Evolutionary conservation across 2,888 invertebrate species (phyloP).

Genomic region (Microplitis manilae): DNA sequence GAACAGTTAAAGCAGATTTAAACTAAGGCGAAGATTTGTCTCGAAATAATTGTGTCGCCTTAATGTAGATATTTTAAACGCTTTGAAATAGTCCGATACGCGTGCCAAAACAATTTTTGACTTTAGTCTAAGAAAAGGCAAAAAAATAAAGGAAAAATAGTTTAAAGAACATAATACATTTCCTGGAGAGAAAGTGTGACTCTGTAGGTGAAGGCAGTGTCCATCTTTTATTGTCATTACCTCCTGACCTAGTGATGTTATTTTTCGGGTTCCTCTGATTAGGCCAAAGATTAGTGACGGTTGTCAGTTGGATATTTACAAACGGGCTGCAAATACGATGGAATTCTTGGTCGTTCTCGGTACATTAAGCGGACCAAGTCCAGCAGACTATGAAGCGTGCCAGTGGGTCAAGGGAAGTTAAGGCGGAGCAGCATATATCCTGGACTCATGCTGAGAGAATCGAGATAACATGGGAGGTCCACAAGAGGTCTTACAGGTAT

Average conservation of each 20-base stretch:
- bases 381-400: conserved; percentile 42
- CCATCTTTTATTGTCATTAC: conserved; percentile 36
- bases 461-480: conserved; percentile 14
- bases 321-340: conserved; percentile 23
- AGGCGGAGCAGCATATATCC: conserved; percentile 15
- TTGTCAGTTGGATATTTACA: conserved; percentile 32
- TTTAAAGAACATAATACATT: conserved; percentile 12
- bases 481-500: conserved; percentile 28
- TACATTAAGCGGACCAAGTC: background rate
- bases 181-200: conserved; percentile 46
- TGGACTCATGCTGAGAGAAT: conserved; percentile 31
- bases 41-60: background rate
- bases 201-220: conserved; percentile 1
- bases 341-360: background rate
- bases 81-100: background rate
- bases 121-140: background rate
- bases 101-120: conserved; percentile 28
- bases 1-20: background rate
- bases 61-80: conserved; percentile 2
- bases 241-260: conserved; percentile 49
- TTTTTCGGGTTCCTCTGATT: conserved; percentile 8
- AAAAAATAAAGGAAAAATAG: conserved; percentile 18
- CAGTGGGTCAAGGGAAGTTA: conserved; percentile 48
- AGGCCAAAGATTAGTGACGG: conserved; percentile 21
- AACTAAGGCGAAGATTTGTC: background rate